Base-by-base conservation (phyloP, 2,797 vertebrate genomes). In the Tolypeutes matacus region DNA sequence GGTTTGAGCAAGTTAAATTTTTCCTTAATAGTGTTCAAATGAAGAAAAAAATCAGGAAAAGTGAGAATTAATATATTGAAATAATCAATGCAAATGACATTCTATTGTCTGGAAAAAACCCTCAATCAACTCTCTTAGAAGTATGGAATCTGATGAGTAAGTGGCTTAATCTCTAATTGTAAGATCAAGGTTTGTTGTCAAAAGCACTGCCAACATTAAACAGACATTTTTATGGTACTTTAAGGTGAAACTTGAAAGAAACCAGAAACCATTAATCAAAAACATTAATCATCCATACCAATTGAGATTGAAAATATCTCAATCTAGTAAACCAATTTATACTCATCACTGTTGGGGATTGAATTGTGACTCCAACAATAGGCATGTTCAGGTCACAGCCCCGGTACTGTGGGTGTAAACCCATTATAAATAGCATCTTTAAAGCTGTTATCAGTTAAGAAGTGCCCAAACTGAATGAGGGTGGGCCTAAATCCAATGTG, bases 21-120 rank as follows among this genome's bases (percentile, higher is more conserved):
- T 92, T 91, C 60, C 58, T 92, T 97, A 96, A 91, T 82, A 90
- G 42, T 91, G n/a, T 92, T 96, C 60, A 92, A 90, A 90, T 93
- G 15, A 67, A 81, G 72, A 81, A 92, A 89, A 89, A 89, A 49
- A 67, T 81, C 67, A 15, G 18, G 46, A 93, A 95, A 94, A 91
- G 95, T 96, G 93, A 97, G 97, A 97, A 96, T 97, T 97, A 95
- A 96, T 97, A 96, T 96, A 97, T 96, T 97, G 81, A 97, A 97
- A 97, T 97, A 97, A 97, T 97, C 94, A 96, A 91, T 97, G 95
- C 94, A 97, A 97, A 97, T 96, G 91, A 96, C 95, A 97, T 95
- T 95, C 89, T 84, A 90, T 97, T 97, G 97, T 97, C 97, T 96
- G 97, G 95, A 15, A 67, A 78, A 96, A 96, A 49, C 83, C 87